Base-by-base conservation (phyloP, 2,797 vertebrate genomes). In the Tachyglossus aculeatus region DNA sequence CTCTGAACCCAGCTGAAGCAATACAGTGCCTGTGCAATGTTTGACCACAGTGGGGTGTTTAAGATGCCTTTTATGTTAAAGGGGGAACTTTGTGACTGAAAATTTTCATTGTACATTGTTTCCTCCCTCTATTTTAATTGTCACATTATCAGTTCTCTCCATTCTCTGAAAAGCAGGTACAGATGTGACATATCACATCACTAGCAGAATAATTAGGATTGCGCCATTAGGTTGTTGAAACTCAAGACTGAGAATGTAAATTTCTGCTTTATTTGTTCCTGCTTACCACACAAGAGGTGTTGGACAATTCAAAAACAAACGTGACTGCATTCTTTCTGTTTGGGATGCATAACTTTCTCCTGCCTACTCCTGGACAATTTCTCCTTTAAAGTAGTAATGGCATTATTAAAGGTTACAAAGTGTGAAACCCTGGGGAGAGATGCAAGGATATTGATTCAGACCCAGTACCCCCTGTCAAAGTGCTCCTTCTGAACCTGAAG, bases 11-110 rank as follows among this genome's bases (percentile, higher is more conserved):
- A 41, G 61, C 38, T 4, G 48, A 66, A 73, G 29, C 16, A 36
- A 43, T 8, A 24, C 50, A 64, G 40, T 53, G 77, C 83, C 75
- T 68, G 36, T 52, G 54, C 58, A 69, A 75, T 54, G 53, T 78
- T 76, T 61, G 29, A 65, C 41, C 67, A 80, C 57, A 48, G 54
- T 66, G 68, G 77, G 73, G 29, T 60, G 24, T 27, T 84, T 40
- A 70, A 27, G 2, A 18, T 60, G 58, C 71, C 66, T 52, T 68
- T 79, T 45, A 54, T 78, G 75, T 51, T 76, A 71, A 51, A 53
- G 36, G 63, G 24, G 44, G 18, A 34, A 48, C 59, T 36, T 65
- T 18, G 7, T 54, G 78, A 74, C 59, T 72, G 39, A 79, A 80
- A 78, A 50, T 74, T 4, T 1, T 2, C 56, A 13, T 52, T 47